phyloP scores from a whole-genome alignment of 2,113 vertebrate species.

The Clupea harengus region DNA sequence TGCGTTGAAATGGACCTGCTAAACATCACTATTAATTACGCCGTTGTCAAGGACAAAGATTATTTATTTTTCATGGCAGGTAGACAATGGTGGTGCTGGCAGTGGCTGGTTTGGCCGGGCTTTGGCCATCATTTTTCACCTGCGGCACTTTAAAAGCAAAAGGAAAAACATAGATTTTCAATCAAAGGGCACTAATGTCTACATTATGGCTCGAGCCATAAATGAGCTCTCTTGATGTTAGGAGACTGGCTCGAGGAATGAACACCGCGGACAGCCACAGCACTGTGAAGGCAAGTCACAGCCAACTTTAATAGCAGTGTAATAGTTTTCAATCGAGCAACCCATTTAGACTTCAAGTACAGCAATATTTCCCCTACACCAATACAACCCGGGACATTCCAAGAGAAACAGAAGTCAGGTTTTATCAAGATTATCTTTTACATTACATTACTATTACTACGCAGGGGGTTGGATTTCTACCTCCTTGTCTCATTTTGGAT shows the following conservation, averaged over 20 bases:
- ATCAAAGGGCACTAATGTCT: conserved; percentile 70
- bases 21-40: conserved; percentile 79
- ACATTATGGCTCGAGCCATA: conserved; percentile 64
- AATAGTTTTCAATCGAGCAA: conserved; percentile 10
- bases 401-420: background rate
- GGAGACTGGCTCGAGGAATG: conserved; percentile 50
- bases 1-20: conserved; percentile 73
- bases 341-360: background rate
- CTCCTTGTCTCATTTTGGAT: background rate
- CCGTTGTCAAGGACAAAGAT: conserved; percentile 66
- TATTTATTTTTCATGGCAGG: conserved; percentile 70
- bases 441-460: background rate
- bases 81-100: conserved; percentile 58
- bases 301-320: conserved; percentile 61
- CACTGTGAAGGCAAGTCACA: conserved; percentile 43
- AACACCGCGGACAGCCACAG: conserved; percentile 31
- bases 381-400: background rate
- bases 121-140: conserved; percentile 64
- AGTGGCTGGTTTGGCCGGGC: conserved; percentile 62
- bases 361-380: background rate
- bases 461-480: background rate
- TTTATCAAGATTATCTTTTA: background rate
- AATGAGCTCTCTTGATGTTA: conserved; percentile 63
- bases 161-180: conserved; percentile 57
- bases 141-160: conserved; percentile 53